Conservation (phyloP, 2,113 vertebrate species). For the Cyphotilapia sp. region DNA sequence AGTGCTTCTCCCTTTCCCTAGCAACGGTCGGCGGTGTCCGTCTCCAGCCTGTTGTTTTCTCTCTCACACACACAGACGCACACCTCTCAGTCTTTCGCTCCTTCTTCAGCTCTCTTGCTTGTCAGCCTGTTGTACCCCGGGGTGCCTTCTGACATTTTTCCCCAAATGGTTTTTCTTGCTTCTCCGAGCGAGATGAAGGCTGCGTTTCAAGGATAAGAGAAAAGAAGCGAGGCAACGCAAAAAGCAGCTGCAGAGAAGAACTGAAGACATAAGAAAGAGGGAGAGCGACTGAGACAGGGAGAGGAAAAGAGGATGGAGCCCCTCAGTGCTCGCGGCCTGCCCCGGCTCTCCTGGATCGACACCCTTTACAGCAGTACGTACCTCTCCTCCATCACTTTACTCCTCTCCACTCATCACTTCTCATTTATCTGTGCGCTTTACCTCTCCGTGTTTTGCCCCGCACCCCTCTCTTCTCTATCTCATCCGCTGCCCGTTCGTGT, state of each 20-base stretch:
- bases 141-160: slow-evolving; percentile 21
- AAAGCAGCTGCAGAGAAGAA: not conserved
- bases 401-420: not conserved
- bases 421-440: not conserved
- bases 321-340: slow-evolving; percentile 87
- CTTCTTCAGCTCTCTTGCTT: not conserved
- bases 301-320: slow-evolving; percentile 83
- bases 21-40: slow-evolving; percentile 61
- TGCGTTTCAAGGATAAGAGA: slow-evolving; percentile 53
- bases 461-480: not conserved
- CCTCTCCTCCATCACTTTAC: not conserved
- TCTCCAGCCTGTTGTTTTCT: slow-evolving; percentile 64
- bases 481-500: slow-evolving; percentile 2
- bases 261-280: slow-evolving; percentile 2
- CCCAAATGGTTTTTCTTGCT: slow-evolving; percentile 5
- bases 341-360: slow-evolving; percentile 97
- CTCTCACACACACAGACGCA: slow-evolving; percentile 9
- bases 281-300: slow-evolving; percentile 15
- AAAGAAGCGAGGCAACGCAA: not conserved
- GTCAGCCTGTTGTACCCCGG: slow-evolving; percentile 40
- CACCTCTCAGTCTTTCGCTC: not conserved
- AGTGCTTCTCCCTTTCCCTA: slow-evolving; percentile 67
- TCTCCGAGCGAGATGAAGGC: slow-evolving; percentile 64
- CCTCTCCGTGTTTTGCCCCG: not conserved
- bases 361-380: slow-evolving; percentile 98